Evolutionary conservation across 2,888 invertebrate genomes (phyloP).

Genomic region (Dioctria rufipes): DNA sequence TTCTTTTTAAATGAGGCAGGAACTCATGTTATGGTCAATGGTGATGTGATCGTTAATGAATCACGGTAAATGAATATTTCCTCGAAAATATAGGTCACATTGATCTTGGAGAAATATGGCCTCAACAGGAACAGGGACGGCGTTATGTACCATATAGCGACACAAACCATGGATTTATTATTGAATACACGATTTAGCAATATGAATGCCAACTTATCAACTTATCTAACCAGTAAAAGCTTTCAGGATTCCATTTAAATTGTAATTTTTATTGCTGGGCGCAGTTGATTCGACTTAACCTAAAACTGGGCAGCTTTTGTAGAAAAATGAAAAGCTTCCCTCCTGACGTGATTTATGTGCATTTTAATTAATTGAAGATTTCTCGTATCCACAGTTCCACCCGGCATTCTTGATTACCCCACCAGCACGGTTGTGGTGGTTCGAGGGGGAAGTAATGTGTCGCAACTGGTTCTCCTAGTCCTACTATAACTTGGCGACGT

Average conservation of each 20-base stretch:
- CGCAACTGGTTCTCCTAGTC: too few relatives aligned
- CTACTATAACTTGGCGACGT: slow-evolving; percentile 70
- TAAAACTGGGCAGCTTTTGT: background rate
- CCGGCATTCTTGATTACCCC: slow-evolving; percentile 87
- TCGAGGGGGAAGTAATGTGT: slow-evolving; percentile 84
- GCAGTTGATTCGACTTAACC: slow-evolving; percentile 5
- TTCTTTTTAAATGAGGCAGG: too few relatives aligned
- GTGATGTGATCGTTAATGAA: too few relatives aligned
- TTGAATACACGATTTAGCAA: too few relatives aligned
- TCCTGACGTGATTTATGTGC: slow-evolving; percentile 60
- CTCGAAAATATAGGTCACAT: too few relatives aligned
- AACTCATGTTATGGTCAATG: too few relatives aligned
- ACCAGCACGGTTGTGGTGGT: slow-evolving; percentile 90
- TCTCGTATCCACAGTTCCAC: slow-evolving; percentile 77
- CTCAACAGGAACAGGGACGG: too few relatives aligned
- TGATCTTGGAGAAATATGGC: too few relatives aligned
- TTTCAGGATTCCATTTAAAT: slow-evolving; percentile 31
- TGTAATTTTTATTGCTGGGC: slow-evolving; percentile 29
- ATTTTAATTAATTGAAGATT: slow-evolving; percentile 59
- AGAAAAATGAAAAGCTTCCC: slow-evolving; percentile 43
- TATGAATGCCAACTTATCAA: too few relatives aligned
- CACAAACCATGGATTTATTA: too few relatives aligned
- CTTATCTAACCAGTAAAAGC: slow-evolving; percentile 37
- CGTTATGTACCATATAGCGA: too few relatives aligned
- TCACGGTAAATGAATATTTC: too few relatives aligned